phyloP scores from a whole-genome alignment of 2,797 vertebrate species.

The Siniperca obscura region DNA sequence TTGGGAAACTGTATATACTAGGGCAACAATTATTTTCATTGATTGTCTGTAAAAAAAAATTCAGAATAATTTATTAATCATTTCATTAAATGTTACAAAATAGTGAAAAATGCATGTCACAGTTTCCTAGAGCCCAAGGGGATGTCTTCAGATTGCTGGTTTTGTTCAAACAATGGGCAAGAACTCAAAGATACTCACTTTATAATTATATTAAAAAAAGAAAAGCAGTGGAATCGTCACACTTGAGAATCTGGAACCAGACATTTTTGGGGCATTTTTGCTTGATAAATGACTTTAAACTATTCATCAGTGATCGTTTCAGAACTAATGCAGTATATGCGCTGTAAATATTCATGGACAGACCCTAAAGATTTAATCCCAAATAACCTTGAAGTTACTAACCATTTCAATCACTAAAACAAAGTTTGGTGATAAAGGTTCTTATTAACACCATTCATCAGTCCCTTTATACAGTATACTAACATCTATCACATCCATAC shows the following conservation, averaged over 20 bases:
- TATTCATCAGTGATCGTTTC: not conserved
- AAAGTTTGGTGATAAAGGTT: not conserved
- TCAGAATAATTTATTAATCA: not conserved
- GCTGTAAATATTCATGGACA: not conserved
- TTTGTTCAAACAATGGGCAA: not conserved
- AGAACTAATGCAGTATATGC: not conserved
- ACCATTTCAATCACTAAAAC: constrained; percentile 4
- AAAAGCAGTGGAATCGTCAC: not conserved
- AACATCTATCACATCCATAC: not conserved
- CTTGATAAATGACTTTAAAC: not conserved
- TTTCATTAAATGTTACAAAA: not conserved
- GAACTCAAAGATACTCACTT: not conserved
- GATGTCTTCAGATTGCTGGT: not conserved
- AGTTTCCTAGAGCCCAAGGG: not conserved
- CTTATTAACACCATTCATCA: not conserved
- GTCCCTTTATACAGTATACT: not conserved
- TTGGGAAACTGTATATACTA: not conserved
- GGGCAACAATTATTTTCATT: accelerated
- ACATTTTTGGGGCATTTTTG: not conserved
- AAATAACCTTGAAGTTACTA: constrained; percentile 7
- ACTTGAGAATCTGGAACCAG: not conserved
- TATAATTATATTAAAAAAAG: not conserved
- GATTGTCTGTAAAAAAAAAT: not conserved
- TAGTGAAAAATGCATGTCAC: not conserved
- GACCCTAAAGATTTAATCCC: not conserved